A percentile compares a stretch with the other conserved stretches of the same genome.
Evolutionary conservation across 2,797 vertebrate species (phyloP).

Genomic region (Eutrigla gurnardus): DNA sequence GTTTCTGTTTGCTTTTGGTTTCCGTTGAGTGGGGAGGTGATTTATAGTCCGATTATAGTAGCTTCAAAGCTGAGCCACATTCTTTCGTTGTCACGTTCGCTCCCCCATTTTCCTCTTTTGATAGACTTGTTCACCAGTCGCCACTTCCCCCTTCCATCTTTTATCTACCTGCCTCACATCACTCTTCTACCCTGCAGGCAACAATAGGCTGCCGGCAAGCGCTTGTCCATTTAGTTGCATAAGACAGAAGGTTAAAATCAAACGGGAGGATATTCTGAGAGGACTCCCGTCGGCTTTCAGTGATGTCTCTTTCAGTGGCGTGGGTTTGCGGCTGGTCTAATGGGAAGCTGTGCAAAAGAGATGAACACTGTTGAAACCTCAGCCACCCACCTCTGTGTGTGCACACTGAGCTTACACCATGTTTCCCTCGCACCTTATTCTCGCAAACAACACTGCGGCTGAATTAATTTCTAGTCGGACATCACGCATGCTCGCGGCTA

Average conservation of each 20-base stretch:
- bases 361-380: constrained; percentile 64
- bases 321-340: constrained; percentile 52
- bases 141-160: constrained; percentile 42
- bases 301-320: constrained; percentile 34
- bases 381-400: constrained; percentile 27
- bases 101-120: constrained; percentile 22
- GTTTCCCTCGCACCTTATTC: constrained; percentile 20
- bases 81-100: constrained; percentile 7
- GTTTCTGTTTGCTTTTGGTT: not conserved
- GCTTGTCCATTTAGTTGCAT: constrained; percentile 6
- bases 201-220: not conserved
- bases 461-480: not conserved
- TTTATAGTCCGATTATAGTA: not conserved
- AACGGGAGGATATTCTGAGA: constrained; percentile 3
- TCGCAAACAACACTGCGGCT: not conserved
- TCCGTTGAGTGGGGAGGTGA: not conserved
- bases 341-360: constrained; percentile 56
- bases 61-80: too few relatives aligned
- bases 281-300: constrained; percentile 21
- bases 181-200: constrained; percentile 2
- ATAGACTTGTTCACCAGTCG: constrained; percentile 31
- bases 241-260: constrained; percentile 2
- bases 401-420: constrained; percentile 16
- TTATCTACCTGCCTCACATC: constrained; percentile 34
- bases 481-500: not conserved